phyloP scores from a whole-genome alignment of 2,113 vertebrate species.

The Xiphophorus couchianus region DNA sequence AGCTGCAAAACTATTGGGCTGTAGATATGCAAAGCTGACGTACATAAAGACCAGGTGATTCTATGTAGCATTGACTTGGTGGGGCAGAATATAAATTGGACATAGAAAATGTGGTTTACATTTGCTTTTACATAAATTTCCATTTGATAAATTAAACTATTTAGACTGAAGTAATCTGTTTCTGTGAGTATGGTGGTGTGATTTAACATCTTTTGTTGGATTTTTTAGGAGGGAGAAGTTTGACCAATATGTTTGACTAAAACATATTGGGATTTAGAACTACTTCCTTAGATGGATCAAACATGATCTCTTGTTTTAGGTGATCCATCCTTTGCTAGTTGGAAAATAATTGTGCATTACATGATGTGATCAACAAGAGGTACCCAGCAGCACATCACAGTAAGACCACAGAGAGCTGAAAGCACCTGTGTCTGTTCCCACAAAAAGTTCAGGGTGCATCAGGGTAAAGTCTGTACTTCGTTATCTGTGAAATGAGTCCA shows the following conservation, averaged over 20 bases:
- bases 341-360: neutral
- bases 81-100: too few relatives aligned
- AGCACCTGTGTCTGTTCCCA: slow-evolving; percentile 22
- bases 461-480: neutral
- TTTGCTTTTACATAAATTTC: neutral
- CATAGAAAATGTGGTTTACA: neutral
- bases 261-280: neutral
- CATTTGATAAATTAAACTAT: neutral
- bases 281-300: too few relatives aligned
- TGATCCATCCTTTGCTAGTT: too few relatives aligned
- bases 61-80: neutral
- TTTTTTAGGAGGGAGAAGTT: neutral
- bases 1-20: neutral
- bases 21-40: too few relatives aligned
- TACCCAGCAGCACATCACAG: neutral
- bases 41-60: neutral
- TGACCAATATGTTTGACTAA: neutral
- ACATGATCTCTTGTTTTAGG: too few relatives aligned
- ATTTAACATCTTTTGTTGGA: neutral
- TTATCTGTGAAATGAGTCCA: neutral
- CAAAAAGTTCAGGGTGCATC: slow-evolving; percentile 14
- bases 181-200: neutral
- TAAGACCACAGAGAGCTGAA: slow-evolving; percentile 5
- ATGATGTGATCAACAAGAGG: neutral
- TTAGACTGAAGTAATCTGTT: too few relatives aligned